These are phyloP conservation scores for Synergus itoensis DNA, from an alignment of 2,888 invertebrate genomes.

Conservation along the genomic window DNA sequence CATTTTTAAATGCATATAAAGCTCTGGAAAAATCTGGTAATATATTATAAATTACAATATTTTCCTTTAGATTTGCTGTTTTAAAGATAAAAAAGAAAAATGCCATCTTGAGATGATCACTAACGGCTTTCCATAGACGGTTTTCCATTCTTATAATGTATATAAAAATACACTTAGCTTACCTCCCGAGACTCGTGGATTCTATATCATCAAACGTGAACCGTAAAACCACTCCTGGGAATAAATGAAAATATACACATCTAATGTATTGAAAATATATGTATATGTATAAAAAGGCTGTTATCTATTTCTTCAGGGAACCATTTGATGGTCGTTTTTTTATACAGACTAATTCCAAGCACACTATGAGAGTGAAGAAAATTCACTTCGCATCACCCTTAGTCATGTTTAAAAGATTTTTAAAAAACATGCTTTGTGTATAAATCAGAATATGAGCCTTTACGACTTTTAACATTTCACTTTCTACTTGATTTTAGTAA, in stretches of 20 bases:
- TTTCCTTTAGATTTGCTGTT: background rate
- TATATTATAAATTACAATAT: background rate
- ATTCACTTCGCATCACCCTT: background rate
- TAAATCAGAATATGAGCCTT: no score
- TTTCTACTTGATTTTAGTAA: no score
- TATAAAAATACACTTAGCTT: background rate
- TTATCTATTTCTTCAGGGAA: conserved; percentile 25
- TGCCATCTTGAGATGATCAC: background rate
- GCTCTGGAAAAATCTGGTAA: background rate
- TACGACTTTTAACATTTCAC: no score
- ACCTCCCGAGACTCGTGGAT: conserved; percentile 1
- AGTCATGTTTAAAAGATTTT: background rate
- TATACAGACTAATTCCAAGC: no score
- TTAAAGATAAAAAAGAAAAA: background rate
- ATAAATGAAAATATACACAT: conserved; percentile 15
- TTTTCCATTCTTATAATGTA: background rate
- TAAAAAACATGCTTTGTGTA: no score
- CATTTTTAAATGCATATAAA: background rate
- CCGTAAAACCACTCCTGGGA: conserved; percentile 17
- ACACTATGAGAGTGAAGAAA: no score
- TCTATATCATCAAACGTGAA: conserved; percentile 11
- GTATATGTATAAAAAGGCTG: background rate
- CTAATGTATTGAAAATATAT: conserved; percentile 8
- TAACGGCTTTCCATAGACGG: background rate
- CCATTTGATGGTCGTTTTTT: background rate